Conservation (phyloP, 2,888 invertebrate species). For the Chrysina gloriosa region DNA sequence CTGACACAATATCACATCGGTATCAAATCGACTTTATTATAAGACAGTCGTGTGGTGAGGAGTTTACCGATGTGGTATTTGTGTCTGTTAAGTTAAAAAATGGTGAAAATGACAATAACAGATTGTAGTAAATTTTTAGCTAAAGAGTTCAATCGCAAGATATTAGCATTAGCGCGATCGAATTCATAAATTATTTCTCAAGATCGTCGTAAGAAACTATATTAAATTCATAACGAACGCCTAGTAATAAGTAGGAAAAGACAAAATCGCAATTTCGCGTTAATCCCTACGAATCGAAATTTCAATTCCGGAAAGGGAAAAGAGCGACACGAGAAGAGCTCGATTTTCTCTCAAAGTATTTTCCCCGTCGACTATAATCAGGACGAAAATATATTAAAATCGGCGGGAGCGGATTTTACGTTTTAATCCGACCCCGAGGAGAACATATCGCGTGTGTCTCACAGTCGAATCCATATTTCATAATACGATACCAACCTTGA, state of each 20-base stretch:
- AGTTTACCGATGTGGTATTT: no score
- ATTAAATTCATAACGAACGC: not conserved
- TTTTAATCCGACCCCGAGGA: slow-evolving; percentile 27
- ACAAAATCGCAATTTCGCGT: not conserved
- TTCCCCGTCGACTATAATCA: slow-evolving; percentile 1
- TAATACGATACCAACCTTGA: slow-evolving; percentile 57
- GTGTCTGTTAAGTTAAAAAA: no score
- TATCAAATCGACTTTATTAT: no score
- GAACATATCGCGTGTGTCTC: slow-evolving; percentile 40
- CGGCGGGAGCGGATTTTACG: slow-evolving; percentile 37
- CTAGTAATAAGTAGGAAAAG: not conserved
- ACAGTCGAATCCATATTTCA: slow-evolving; percentile 51
- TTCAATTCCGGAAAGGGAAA: no score
- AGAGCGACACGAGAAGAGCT: not conserved
- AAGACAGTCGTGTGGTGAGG: no score
- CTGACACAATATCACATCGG: no score
- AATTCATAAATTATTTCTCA: not conserved
- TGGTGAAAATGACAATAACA: no score
- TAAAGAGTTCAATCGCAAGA: no score
- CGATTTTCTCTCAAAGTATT: not conserved
- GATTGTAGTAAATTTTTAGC: no score
- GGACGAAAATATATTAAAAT: slow-evolving; percentile 11
- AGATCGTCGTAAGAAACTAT: not conserved
- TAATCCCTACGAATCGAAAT: not conserved
- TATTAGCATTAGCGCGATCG: no score